Evolutionary conservation across 2,888 invertebrate genomes (phyloP), one percentile per base, ranked within the genome.

Genomic region (Trypoxylon attenuatum): DNA sequence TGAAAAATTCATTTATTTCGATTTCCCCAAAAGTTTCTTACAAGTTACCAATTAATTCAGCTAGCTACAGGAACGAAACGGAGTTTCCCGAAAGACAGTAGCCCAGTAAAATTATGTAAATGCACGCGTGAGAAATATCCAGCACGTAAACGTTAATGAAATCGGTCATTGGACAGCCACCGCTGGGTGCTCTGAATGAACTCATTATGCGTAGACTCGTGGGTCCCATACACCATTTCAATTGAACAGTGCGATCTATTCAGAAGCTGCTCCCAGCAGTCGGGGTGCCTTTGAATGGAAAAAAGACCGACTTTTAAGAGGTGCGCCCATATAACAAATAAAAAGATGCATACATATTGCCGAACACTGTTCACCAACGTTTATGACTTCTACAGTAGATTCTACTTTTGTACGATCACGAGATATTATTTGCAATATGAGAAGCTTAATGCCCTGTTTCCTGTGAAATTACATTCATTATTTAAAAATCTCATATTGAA

Each of bases 241-340:
- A 81, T 79, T 79, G 66, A 82, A 83, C 83, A 83, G 77, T 76
- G 81, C 72, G 58, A 61, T 59, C 74, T 79, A 83, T 83, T 83
- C 83, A 83, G 67, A 58, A 75, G 75, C 67, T 62, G 58, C 71
- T 52, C 55, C 22, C 51, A 22, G 52, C 50, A 62, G 63, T 51
- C 33, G 62, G 47, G 22, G 41, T 27, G 45, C 45, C 23, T 45
- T 49, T 52, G 49, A 61, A 69, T 58, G 57, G 46, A 60, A 53
- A 69, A 64, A 58, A 68, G 65, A n/a, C 60, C 46, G 64, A 56
- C 60, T 70, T 69, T 50, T 56, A 56, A 13, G 60, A 61, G 68
- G 54, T 52, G 38, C 25, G 18, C 19, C 42, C 56, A 58, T 56
- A 56, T 68, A 63, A 71, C 50, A 58, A 69, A 65, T 45, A 57